phyloP scores from a whole-genome alignment of 37 sponge, comb jelly and placozoan species.

The Bolinopsis microptera region DNA sequence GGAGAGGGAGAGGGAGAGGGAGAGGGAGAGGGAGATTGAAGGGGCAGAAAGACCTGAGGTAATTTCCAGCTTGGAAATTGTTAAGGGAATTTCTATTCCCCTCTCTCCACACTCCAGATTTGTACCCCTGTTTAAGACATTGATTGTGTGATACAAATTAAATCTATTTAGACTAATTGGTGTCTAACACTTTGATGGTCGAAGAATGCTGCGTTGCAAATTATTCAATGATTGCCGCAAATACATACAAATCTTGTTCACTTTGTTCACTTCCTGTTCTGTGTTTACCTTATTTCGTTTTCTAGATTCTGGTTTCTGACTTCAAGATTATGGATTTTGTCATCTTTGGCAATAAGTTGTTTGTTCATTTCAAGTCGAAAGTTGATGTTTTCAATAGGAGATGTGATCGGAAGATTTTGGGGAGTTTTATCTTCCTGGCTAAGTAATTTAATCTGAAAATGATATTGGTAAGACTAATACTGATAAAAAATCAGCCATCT shows the following conservation, averaged over 20 bases:
- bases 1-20: not conserved
- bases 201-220: no score
- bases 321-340: conserved; percentile 59
- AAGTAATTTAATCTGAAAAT: conserved; percentile 32
- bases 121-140: no score
- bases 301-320: conserved; percentile 52
- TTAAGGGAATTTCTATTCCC: no score
- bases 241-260: no score
- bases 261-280: no score
- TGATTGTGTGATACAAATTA: not conserved
- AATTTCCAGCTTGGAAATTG: no score
- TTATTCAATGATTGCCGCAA: no score
- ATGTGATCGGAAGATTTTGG: not conserved
- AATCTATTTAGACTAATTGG: no score
- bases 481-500: no score
- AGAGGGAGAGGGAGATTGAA: not conserved
- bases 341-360: conserved; percentile 47
- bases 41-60: no score
- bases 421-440: not conserved
- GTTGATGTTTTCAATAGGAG: conserved; percentile 53
- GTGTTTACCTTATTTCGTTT: conserved; percentile 59
- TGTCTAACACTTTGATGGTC: no score
- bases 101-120: no score
- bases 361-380: conserved; percentile 53
- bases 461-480: not conserved